Evolutionary conservation across 2,888 invertebrate genomes (phyloP).

Genomic region (Ceratothoa steindachneri): DNA sequence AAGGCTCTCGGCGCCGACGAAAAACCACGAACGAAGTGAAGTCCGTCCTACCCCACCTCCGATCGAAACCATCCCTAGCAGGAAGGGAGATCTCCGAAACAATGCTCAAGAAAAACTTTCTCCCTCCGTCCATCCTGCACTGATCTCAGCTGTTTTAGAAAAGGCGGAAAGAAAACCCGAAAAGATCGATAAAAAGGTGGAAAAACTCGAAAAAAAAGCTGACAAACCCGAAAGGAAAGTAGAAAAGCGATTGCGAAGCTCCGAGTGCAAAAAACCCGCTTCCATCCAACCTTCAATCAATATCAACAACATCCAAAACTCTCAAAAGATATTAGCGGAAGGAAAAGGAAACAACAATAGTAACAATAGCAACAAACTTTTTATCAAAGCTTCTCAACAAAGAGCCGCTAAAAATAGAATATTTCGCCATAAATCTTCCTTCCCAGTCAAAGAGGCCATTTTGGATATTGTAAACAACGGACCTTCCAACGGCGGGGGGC

Average conservation of each 20-base stretch:
- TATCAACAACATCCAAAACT: background rate
- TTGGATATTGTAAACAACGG: conserved; percentile 25
- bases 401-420: conserved; percentile 59
- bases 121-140: conserved; percentile 40
- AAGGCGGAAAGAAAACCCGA: conserved; percentile 27
- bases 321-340: background rate
- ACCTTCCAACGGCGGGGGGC: conserved; percentile 52
- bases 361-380: conserved; percentile 62
- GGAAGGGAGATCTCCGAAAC: conserved; percentile 38
- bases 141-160: conserved; percentile 38
- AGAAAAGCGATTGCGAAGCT: conserved; percentile 14
- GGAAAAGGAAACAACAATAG: background rate
- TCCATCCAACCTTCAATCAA: background rate
- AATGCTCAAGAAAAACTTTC: conserved; percentile 29
- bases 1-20: background rate
- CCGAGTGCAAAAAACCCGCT: conserved; percentile 9
- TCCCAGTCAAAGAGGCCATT: conserved; percentile 61
- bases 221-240: background rate
- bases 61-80: conserved; percentile 80
- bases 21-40: conserved; percentile 21
- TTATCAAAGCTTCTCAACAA: conserved; percentile 69
- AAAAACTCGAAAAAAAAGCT: background rate
- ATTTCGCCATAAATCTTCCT: conserved; percentile 67
- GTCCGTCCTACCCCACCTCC: conserved; percentile 76
- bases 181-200: background rate